phyloP scores from a whole-genome alignment of 2,888 invertebrate genomes.

The Monoplex corrugatus region DNA sequence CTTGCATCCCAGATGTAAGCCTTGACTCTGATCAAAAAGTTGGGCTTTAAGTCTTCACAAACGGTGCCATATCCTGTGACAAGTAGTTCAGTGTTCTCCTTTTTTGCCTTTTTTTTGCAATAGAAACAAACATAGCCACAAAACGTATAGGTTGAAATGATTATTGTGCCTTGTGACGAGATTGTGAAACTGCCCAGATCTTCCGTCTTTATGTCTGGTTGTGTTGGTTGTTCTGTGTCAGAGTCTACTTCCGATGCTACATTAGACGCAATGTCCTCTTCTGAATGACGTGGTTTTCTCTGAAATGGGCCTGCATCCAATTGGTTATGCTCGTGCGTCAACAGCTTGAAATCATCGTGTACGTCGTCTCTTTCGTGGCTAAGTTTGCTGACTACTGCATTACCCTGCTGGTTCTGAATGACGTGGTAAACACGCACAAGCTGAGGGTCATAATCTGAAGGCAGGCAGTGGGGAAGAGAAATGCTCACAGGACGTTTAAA shows the following conservation, averaged over 20 bases:
- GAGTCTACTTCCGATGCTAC: no score
- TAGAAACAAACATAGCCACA: slow-evolving; percentile 10
- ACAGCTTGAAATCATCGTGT: neutral
- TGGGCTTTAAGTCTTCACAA: neutral
- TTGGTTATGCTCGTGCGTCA: no score
- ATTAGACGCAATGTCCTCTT: no score
- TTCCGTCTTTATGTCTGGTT: no score
- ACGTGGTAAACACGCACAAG: neutral
- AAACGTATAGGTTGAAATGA: neutral
- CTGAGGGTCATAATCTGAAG: neutral
- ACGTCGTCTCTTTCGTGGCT: neutral
- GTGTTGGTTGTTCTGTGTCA: no score
- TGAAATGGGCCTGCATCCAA: no score
- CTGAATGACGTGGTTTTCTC: no score
- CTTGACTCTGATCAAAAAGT: neutral
- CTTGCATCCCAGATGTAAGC: slow-evolving; percentile 12
- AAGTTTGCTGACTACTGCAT: neutral
- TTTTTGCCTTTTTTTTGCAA: neutral
- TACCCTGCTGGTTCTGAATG: neutral
- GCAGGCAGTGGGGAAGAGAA: neutral
- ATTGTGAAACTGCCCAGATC: neutral
- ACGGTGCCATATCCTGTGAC: neutral
- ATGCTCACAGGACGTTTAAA: neutral
- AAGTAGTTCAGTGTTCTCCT: neutral
- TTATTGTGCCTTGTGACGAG: no score